Evolutionary conservation across 1,140 invertebrate genomes (phyloP), one percentile per base, ranked within the genome.

Genomic region (Propsilocerus akamusi): DNA sequence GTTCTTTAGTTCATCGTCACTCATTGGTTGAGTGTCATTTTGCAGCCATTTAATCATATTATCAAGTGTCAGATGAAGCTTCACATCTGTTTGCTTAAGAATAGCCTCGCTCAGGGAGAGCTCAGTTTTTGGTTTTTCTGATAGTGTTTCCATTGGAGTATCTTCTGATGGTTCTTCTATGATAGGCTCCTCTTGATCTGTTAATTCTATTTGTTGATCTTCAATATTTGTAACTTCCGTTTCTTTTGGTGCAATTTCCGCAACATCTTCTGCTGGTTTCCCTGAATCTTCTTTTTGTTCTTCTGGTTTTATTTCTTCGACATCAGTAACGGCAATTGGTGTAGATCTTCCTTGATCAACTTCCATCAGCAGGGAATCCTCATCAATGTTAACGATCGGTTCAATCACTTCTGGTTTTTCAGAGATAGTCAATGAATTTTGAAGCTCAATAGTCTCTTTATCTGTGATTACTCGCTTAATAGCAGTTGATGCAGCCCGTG

Each of bases 401-500:
- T 57, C 52, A 25, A 46, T 34, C 48, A 53, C 49, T 11, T 20
- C 49, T 34, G 48, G 28, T 46, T 20, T 50, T 14, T 48, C 23
- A 25, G 23, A 25, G 28, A 30, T 8, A n/a, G 12, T 4, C 11
- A 14, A 23, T 20, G 24, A 5, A 57, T 64, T 63, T 47, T 68
- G 62, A 22, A 65, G 63, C 59, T 67, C 67, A 17, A 59, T 52
- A 49, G 66, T 53, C 46, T 25, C 22, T 28, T 46, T 20, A 20
- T 26, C 46, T 47, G 25, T 23, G 48, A 49, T 20, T 25, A 5
- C 25, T 5, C 59, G 53, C 55, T 90, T 83, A 0, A 95, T 80
- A 23, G 92, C 90, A 55, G 77, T 74, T 61, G 89, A 82, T 5
- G 86, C 85, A 25, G 93, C 87, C 68, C 94, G 86, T 54, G 83